These are phyloP conservation scores for Phyllostomus hastatus DNA, from an alignment of 2,113 vertebrate genomes.

Conservation along the genomic window DNA sequence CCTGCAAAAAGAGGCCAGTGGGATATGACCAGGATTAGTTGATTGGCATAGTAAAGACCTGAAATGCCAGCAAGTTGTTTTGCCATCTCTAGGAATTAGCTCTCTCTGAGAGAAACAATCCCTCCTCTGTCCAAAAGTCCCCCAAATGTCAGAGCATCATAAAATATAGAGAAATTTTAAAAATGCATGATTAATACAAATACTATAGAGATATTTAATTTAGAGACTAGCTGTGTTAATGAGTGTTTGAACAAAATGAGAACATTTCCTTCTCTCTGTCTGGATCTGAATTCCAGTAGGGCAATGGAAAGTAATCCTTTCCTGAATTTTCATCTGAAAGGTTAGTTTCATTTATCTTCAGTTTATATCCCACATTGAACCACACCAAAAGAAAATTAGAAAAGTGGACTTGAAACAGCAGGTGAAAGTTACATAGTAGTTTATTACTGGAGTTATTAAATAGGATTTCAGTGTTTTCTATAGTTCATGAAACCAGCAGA, in stretches of 20 bases:
- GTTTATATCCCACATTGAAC: not conserved
- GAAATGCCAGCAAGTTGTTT: not conserved
- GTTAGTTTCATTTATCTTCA: conserved; percentile 5
- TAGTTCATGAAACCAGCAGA: not conserved
- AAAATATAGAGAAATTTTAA: not conserved
- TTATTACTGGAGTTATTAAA: not conserved
- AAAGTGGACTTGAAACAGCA: not conserved
- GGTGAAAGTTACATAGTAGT: not conserved
- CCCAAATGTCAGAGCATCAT: not conserved
- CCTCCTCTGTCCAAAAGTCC: not conserved
- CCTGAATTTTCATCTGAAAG: not conserved
- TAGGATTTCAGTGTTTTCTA: not conserved
- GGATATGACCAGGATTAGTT: not conserved
- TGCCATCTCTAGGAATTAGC: not conserved
- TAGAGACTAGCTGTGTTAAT: not conserved
- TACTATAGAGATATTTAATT: not conserved
- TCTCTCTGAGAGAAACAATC: not conserved
- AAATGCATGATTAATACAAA: not conserved
- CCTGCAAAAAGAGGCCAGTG: not conserved
- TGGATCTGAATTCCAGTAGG: not conserved
- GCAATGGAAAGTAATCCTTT: not conserved
- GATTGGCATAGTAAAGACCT: not conserved
- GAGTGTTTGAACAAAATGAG: not conserved
- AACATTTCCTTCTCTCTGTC: not conserved
- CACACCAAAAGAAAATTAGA: not conserved